Base-by-base conservation (phyloP, 2,113 vertebrate genomes). In the Eonycteris spelaea region DNA sequence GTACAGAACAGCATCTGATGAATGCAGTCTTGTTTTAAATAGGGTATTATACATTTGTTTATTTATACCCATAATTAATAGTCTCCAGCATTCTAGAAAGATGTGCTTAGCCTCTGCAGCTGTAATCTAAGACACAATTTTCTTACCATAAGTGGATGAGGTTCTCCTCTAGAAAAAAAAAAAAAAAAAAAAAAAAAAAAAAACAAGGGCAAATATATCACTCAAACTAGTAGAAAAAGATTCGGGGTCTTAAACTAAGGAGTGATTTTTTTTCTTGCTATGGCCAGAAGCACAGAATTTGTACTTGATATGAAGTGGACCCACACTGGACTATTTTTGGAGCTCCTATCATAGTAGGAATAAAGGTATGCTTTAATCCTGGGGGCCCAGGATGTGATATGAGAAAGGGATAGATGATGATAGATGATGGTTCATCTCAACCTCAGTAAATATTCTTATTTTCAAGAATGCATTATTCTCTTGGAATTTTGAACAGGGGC, bases 51-150 rank as follows among this genome's bases (percentile, higher is more conserved):
- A 97, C 90, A 97, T 96, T 83, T 84, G 73, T 92, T 87, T 90
- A 95, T 92, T 95, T 95, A 90, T 95, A 97, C 57, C 92, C 86
- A 70, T 97, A 98, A 98, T 97, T 97, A 98, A 98, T 97, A 82
- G 68, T 97, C 97, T 91, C 83, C 71, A 87, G 91, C 61, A 67
- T 18, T 96, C 40, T 95, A 95, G 88, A 93, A 91, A 90, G 59
- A 95, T 96, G 73, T 94, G 59, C 70, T 98, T 51, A 91, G 63
- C 51, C 74, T 94, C 16, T 96, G 83, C 95, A 98, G 93, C 97
- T 97, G 79, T 94, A 77, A 63, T 89, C 82, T 96, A 55, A 96
- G 68, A 95, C 61, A 96, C 28, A 22, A 82, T 95, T 95, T 97
- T 96, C 80, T 91, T 96, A 95, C 15, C 94, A 75, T 30, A 15